phyloP scores from a whole-genome alignment of 2,797 vertebrate species.

The Ctenosaura bakeri region DNA sequence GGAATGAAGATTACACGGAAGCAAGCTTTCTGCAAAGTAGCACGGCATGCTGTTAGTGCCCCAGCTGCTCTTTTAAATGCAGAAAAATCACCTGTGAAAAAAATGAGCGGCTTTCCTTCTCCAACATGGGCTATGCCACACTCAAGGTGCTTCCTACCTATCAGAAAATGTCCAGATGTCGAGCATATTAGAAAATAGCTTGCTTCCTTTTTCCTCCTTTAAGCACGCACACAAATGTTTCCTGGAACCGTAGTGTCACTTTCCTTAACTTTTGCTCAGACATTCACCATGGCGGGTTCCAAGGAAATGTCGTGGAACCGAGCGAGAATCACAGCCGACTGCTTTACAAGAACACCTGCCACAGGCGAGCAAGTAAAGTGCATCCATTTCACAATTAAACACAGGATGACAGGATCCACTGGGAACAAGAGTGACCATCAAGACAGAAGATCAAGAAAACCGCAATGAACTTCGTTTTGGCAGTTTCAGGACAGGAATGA shows the following conservation, averaged over 20 bases:
- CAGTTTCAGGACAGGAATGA: neutral
- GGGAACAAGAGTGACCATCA: slow-evolving; percentile 49
- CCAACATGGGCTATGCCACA: slow-evolving; percentile 27
- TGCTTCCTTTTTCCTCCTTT: slow-evolving; percentile 30
- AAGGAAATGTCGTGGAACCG: slow-evolving; percentile 42
- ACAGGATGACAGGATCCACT: slow-evolving; percentile 53
- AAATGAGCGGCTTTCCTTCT: slow-evolving; percentile 14
- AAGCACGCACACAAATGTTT: slow-evolving; percentile 50
- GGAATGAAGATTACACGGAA: neutral
- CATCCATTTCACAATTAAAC: slow-evolving; percentile 41
- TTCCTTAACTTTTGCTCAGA: slow-evolving; percentile 53
- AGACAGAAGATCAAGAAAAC: slow-evolving; percentile 43
- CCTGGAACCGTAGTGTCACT: slow-evolving; percentile 3
- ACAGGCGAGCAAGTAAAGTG: slow-evolving; percentile 50
- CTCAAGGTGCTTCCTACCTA: slow-evolving; percentile 31
- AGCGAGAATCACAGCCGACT: slow-evolving; percentile 57
- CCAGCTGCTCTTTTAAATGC: slow-evolving; percentile 43
- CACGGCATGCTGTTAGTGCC: slow-evolving; percentile 38
- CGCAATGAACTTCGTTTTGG: neutral
- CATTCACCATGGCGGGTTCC: slow-evolving; percentile 47
- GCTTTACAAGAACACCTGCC: slow-evolving; percentile 42
- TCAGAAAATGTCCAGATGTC: slow-evolving; percentile 50
- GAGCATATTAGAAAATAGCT: slow-evolving; percentile 42
- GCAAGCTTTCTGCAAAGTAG: neutral
- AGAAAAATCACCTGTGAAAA: slow-evolving; percentile 41